Evolutionary conservation across 1,140 invertebrate species (phyloP).

Genomic region (Teleogryllus occipitalis): DNA sequence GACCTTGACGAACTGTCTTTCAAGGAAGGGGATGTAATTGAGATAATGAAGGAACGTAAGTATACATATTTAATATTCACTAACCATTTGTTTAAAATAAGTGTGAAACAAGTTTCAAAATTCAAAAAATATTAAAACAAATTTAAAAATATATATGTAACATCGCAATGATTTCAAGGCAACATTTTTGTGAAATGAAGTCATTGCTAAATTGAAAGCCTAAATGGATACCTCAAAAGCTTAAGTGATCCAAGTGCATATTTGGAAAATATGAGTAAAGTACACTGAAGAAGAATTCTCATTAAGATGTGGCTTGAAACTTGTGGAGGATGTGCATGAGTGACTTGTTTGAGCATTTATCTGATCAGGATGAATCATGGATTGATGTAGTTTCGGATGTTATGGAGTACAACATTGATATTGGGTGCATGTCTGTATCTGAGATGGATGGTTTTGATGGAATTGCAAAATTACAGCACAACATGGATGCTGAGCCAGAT

Average conservation of each 20-base stretch:
- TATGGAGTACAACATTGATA: too few relatives aligned
- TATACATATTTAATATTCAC: conserved; percentile 11
- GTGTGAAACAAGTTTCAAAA: neutral
- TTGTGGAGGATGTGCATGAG: too few relatives aligned
- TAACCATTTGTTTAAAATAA: neutral
- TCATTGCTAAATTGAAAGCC: neutral
- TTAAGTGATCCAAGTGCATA: neutral
- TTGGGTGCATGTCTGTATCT: too few relatives aligned
- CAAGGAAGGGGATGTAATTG: conserved; percentile 52
- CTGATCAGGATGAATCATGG: too few relatives aligned
- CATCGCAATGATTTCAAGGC: neutral
- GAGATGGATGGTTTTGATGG: too few relatives aligned
- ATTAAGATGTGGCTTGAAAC: too few relatives aligned
- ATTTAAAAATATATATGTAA: neutral
- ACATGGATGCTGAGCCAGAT: too few relatives aligned
- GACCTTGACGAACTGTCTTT: conserved; percentile 61
- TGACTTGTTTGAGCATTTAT: too few relatives aligned
- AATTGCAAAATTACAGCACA: too few relatives aligned
- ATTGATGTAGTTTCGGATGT: too few relatives aligned
- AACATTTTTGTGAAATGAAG: neutral
- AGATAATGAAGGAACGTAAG: conserved; percentile 57
- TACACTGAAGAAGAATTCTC: too few relatives aligned
- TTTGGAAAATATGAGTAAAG: neutral
- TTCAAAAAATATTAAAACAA: neutral
- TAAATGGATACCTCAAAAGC: too few relatives aligned